Evolutionary conservation across 2,888 invertebrate species (phyloP), one percentile per base, ranked within the genome.

Genomic region (Abscondita cerata): DNA sequence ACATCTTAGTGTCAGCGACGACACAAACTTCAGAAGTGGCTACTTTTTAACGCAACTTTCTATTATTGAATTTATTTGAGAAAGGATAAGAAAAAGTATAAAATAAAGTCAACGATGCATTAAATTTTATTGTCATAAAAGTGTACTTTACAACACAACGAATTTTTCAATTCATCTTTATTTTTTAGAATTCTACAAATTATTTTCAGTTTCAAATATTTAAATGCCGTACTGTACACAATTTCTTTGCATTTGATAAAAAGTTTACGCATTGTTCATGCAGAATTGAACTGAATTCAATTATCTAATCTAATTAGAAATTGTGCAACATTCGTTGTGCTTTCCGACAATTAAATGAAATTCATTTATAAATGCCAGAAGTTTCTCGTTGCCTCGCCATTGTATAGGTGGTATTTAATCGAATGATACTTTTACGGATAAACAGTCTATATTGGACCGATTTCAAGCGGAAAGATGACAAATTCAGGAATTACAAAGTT

Each of bases 401-500:
- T 15, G 15, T 53, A 52, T 53, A 25, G 46, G 16, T 52, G 36
- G 34, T 48, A 46, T 47, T 41, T 59, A 53, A 59, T 59, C 52
- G 59, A 53, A 52, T 36, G 46, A 58, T 52, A 52, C 53, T 44
- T 59, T 38, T 51, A 40, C 52, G 34, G 20, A 34, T 53, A 59
- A 58, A 53, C 47, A 52, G 59, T 59, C 50, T 53, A 51, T 54
- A 52, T 68, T 66, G 55, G 59, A 61, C 69, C 68, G 62, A 65
- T 56, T 62, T 64, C 61, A 63, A 55, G 68, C 59, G 70, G 70
- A 70, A 73, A 74, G 71, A 75, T 74, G 75, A 74, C 75, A 75
- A 75, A 74, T 75, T 74, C 73, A 72, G 72, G 71, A 73, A 74
- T 74, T 73, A 74, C 73, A 68, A 70, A 75, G 72, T 73, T 71